Evolutionary conservation across 2,797 vertebrate genomes (phyloP).

Genomic region (Pangasius macronema): DNA sequence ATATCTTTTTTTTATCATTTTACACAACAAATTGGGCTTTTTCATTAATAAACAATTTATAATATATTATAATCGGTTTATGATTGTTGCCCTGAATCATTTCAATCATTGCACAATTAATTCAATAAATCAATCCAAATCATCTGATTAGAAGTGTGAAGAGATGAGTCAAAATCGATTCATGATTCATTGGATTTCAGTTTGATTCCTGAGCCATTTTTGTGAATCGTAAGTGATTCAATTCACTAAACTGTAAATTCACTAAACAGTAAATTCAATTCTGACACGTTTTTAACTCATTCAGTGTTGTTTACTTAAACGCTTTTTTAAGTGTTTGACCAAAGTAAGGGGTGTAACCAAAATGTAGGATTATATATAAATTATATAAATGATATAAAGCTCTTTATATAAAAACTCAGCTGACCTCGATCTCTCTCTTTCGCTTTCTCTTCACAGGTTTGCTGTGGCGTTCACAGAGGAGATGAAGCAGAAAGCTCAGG

Average conservation of each 20-base stretch:
- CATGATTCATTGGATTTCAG: neutral
- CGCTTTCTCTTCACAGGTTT: slow-evolving; percentile 75
- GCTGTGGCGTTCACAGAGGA: slow-evolving; percentile 87
- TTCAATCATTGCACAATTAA: neutral
- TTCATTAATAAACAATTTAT: neutral
- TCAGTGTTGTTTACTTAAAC: neutral
- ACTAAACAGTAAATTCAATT: neutral
- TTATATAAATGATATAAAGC: neutral
- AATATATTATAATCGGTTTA: neutral
- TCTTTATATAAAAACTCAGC: neutral
- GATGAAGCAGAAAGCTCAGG: slow-evolving; percentile 81
- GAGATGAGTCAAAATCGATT: neutral
- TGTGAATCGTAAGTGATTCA: neutral
- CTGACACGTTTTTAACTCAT: neutral
- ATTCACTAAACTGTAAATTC: neutral
- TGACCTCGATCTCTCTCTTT: neutral
- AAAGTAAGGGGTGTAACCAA: neutral
- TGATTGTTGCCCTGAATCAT: neutral
- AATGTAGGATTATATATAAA: too few relatives aligned
- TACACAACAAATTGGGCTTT: neutral
- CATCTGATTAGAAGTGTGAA: neutral
- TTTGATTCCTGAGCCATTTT: neutral
- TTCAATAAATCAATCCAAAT: neutral
- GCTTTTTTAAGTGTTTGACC: neutral
- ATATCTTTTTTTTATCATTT: neutral